A percentile compares a stretch with the other conserved stretches of the same genome.
phyloP scores from a whole-genome alignment of 2,113 vertebrate species.

The Lepus europaeus region DNA sequence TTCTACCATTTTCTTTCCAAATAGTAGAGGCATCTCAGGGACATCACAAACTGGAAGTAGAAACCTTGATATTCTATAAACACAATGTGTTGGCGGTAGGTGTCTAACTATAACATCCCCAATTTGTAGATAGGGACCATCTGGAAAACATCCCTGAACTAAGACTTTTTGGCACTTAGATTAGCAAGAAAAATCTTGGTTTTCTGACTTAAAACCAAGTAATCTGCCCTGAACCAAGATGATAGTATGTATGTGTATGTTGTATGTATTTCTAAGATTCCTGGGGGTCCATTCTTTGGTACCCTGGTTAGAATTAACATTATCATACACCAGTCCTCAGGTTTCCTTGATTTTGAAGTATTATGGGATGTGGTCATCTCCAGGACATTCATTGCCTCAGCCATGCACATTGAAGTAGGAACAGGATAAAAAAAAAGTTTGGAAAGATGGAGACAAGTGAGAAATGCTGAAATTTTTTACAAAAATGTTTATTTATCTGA shows the following conservation, averaged over 20 bases:
- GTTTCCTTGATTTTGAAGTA: neutral
- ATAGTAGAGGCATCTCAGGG: neutral
- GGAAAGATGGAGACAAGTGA: neutral
- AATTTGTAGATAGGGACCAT: neutral
- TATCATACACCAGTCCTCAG: neutral
- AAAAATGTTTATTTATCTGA: no score
- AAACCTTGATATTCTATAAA: neutral
- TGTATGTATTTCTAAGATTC: neutral
- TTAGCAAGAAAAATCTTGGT: neutral
- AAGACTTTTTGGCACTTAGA: neutral
- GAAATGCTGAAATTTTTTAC: neutral
- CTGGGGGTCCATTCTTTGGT: neutral
- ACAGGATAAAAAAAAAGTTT: neutral
- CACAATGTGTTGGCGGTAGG: neutral
- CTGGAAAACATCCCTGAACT: neutral
- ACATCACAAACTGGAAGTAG: neutral
- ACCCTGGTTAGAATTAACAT: neutral
- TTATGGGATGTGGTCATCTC: neutral
- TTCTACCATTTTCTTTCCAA: neutral
- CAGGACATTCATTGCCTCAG: no score
- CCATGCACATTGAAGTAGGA: no score
- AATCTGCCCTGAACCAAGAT: neutral
- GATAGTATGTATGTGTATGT: neutral
- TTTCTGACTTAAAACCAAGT: neutral
- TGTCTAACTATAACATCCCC: neutral